Conservation (phyloP, 2,888 invertebrate genomes). For the Sphecodes monilicornis region DNA sequence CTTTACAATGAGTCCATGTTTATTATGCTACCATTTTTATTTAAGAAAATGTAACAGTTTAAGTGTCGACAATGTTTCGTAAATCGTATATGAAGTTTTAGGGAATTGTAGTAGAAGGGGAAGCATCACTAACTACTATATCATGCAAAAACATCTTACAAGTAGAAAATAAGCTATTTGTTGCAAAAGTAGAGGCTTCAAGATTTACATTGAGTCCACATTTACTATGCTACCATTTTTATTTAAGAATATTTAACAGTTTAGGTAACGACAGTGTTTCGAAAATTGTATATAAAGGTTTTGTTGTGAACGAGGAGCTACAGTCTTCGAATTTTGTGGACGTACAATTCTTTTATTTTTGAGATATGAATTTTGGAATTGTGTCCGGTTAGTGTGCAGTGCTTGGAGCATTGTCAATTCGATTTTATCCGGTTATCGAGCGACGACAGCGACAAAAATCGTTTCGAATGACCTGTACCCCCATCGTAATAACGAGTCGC, state of each 20-base stretch:
- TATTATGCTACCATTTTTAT: too few species aligned
- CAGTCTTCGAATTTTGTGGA: neutral
- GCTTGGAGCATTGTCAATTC: neutral
- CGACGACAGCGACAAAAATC: neutral
- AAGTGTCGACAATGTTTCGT: too few species aligned
- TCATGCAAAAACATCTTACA: too few species aligned
- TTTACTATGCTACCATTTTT: neutral
- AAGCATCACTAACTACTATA: too few species aligned
- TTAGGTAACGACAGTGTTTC: neutral
- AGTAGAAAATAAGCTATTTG: too few species aligned
- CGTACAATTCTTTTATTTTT: neutral
- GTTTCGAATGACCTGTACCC: neutral
- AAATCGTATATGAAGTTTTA: too few species aligned
- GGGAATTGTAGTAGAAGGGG: too few species aligned
- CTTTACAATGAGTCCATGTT: too few species aligned
- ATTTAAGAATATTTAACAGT: neutral
- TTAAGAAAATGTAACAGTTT: too few species aligned
- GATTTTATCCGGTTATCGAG: neutral
- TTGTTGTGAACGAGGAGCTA: neutral
- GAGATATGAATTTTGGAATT: neutral
- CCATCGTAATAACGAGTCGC: neutral
- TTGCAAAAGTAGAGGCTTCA: neutral
- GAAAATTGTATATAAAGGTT: neutral
- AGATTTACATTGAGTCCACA: neutral
- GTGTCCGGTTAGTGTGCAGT: neutral